Evolutionary conservation across 2,113 vertebrate species (phyloP), one percentile per base, ranked within the genome.

Genomic region (Rhombomys opimus): DNA sequence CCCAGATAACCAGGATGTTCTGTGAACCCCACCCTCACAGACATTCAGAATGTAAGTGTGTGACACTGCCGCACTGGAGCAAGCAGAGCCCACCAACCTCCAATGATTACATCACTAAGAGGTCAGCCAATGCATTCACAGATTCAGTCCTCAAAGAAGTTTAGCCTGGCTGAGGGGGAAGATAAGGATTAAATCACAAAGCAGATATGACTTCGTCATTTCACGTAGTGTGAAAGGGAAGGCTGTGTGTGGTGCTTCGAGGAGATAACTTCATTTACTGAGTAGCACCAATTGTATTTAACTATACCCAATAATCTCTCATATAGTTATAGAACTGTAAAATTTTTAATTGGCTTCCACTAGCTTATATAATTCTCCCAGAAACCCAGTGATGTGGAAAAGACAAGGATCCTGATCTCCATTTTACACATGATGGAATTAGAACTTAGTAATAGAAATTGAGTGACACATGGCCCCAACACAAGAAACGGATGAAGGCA

Each of bases 261-360:
- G 75, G 76, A 65, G 82, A 59, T 93, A 86, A 81, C 73, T 95
- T 95, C 85, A 91, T 96, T 95, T 94, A 90, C 89, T 80, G 89
- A 27, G 52, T 50, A 35, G n/a, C 76, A 77, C 90, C 65, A 61
- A 54, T 76, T 81, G 25, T 95, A 27, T 89, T 94, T 91, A 88
- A 96, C 84, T 82, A 41, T 38, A 87, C 87, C 46, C 67, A 59
- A 91, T 82, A 68, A 97, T 73, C 92, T 95, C 92, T 97, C 87
- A 54, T 59, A 76, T 15, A 80, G n/a, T 89, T 94, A 96, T 20
- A 75, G 76, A 93, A 95, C 96, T 96, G 90, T 86, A 92, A 92
- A 95, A 94, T 65, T 78, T 95, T 95, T 96, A 92, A 96, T 82
- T 93, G 87, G 65, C 52, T 93, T 96, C 94, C 50, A 72, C 68